phyloP scores from a whole-genome alignment of 2,113 vertebrate species.

The Perca fluviatilis region DNA sequence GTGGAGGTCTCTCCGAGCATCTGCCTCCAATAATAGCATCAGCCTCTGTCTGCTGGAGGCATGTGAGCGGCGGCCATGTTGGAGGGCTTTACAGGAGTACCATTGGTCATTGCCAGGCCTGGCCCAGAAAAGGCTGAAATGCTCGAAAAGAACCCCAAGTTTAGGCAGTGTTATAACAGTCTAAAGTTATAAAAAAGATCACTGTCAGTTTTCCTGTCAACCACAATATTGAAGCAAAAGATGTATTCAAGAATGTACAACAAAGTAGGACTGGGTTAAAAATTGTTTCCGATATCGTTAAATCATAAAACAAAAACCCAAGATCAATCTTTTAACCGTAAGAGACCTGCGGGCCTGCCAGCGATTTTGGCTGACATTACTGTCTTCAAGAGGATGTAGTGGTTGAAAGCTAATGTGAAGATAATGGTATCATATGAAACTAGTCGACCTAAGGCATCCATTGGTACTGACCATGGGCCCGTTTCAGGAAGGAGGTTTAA shows the following conservation, averaged over 20 bases:
- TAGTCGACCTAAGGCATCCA: too few relatives aligned
- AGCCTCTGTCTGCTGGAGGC: constrained; percentile 31
- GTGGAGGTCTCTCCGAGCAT: constrained; percentile 35
- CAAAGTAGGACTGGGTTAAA: not conserved
- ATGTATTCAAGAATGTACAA: not conserved
- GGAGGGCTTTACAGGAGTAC: constrained; percentile 18
- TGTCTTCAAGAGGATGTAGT: too few relatives aligned
- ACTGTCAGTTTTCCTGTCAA: not conserved
- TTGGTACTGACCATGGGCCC: too few relatives aligned
- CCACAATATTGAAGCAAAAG: not conserved
- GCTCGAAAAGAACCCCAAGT: not conserved
- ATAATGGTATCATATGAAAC: too few relatives aligned
- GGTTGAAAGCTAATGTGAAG: too few relatives aligned
- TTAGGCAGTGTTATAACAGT: not conserved
- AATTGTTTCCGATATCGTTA: too few relatives aligned
- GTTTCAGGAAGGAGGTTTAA: too few relatives aligned
- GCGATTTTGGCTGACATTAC: too few relatives aligned
- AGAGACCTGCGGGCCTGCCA: too few relatives aligned
- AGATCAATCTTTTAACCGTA: too few relatives aligned
- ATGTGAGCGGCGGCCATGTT: constrained; percentile 22
- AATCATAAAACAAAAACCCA: too few relatives aligned
- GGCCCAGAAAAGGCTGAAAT: constrained; percentile 1
- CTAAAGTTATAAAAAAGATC: not conserved
- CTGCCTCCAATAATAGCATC: constrained; percentile 52
- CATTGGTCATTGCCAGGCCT: not conserved